Evolutionary conservation across 1,140 invertebrate species (phyloP), one percentile per base, ranked within the genome.

Genomic region (Aleiodes sp.): DNA sequence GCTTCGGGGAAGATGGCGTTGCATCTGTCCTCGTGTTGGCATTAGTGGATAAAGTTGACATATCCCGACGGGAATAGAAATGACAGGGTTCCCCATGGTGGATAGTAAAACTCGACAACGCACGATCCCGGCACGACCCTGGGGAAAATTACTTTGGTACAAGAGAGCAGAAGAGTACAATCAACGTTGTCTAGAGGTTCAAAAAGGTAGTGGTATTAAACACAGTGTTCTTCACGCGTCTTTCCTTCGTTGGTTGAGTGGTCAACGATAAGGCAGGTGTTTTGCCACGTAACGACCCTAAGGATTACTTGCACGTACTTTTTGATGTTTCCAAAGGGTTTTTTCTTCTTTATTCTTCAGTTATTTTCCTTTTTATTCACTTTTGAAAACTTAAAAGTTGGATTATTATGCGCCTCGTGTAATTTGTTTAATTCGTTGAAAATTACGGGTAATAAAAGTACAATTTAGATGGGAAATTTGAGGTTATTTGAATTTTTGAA

Each of bases 231-330:
- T 52, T 52, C 19, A 52, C 46, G 46, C 46, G 19, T 52, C 41
- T 46, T n/a, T n/a, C n/a, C 21, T 21, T 52, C 21, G 6, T 4
- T 24, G 4, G 19, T 26, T 21, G 46, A 52, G 46, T 52, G 26
- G 46, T 21, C 12, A 52, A 52, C 46, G 46, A 52, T 52, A 52
- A 52, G 46, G 26, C 46, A 52, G 46, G 46, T 52, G 46, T 52
- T 52, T 52, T n/a, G 46, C 19, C 46, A 52, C 21, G 46, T 52
- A 52, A 52, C 46, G 46, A 52, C 21, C 46, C 46, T 2, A 52
- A 52, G 46, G 46, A 21, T 24, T 52, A 52, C 46, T 2, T 19
- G 19, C 46, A 52, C 19, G 46, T 52, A 52, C 46, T 52, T 24
- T n/a, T 52, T 52, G 26, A 52, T 52, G 46, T 52, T 24, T 52